Percentiles rank a stretch among this genome's conserved stretches.
phyloP scores from a whole-genome alignment of 2,797 vertebrate genomes.

The Oryzias sinensis region DNA sequence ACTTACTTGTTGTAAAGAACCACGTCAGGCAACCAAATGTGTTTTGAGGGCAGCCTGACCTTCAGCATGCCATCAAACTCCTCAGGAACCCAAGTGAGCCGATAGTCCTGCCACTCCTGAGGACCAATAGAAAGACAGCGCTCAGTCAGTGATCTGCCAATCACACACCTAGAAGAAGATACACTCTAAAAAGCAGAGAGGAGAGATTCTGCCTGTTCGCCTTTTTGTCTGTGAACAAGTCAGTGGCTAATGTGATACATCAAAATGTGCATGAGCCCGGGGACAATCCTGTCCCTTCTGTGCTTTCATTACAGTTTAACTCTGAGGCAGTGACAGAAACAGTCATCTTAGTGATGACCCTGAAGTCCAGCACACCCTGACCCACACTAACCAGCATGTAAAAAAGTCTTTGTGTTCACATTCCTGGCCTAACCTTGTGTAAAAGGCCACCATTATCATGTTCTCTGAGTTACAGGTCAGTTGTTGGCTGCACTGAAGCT shows the following conservation, averaged over 20 bases:
- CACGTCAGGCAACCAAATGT: slow-evolving; percentile 98
- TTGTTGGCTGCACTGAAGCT: slow-evolving; percentile 5
- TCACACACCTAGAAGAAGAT: slow-evolving; percentile 15
- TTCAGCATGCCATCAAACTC: slow-evolving; percentile 97
- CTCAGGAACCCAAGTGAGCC: slow-evolving; percentile 92
- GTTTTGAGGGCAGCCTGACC: slow-evolving; percentile 95
- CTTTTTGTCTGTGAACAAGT: slow-evolving; percentile 5
- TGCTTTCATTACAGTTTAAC: slow-evolving; percentile 19
- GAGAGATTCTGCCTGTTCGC: slow-evolving; percentile 4
- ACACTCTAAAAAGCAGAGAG: slow-evolving; percentile 7
- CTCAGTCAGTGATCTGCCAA: slow-evolving; percentile 36
- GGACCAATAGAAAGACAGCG: slow-evolving; percentile 40
- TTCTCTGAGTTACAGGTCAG: slow-evolving; percentile 21
- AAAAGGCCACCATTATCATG: slow-evolving; percentile 25
- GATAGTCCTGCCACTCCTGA: slow-evolving; percentile 98
- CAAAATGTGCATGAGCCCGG: slow-evolving; percentile 1
- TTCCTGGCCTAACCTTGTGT: slow-evolving; percentile 39
- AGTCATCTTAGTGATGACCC: slow-evolving; percentile 25
- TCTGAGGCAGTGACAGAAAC: slow-evolving; percentile 18
- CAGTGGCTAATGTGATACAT: slow-evolving; percentile 28
- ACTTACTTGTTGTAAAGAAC: slow-evolving; percentile 99
- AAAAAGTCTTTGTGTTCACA: slow-evolving; percentile 16
- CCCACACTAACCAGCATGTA: slow-evolving; percentile 43
- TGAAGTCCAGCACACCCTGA: slow-evolving; percentile 21
- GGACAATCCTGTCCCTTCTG: slow-evolving; percentile 23